Conservation (phyloP, 2,888 invertebrate species). For the Eledona agricola region DNA sequence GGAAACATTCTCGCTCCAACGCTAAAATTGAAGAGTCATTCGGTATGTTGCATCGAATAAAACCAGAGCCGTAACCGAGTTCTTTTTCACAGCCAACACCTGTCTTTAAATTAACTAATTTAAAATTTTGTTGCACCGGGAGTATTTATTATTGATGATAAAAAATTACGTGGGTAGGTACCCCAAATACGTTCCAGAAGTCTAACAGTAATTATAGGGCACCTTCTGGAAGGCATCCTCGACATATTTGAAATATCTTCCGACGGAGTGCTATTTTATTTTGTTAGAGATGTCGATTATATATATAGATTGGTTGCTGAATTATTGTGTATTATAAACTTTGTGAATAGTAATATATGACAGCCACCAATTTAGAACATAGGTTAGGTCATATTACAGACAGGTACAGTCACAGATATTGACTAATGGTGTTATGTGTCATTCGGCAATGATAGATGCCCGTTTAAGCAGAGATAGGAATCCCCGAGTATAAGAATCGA, state of each 20-base stretch:
- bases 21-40: conserved; percentile 52
- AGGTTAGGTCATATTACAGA: conserved; percentile 40
- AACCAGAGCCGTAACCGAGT: conserved; percentile 44
- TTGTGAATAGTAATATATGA: conserved; percentile 35
- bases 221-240: conserved; percentile 15
- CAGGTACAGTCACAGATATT: conserved; percentile 40
- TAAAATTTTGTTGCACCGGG: conserved; percentile 40
- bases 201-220: conserved; percentile 26
- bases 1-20: conserved; percentile 49
- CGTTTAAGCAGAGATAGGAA: conserved; percentile 37
- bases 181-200: conserved; percentile 18
- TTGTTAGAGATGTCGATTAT: not conserved
- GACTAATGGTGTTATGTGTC: conserved; percentile 42
- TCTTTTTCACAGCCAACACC: conserved; percentile 44
- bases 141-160: conserved; percentile 22
- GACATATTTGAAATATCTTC: not conserved
- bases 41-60: conserved; percentile 50
- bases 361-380: conserved; percentile 33
- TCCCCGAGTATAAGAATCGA: too few species aligned
- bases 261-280: not conserved
- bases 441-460: conserved; percentile 39
- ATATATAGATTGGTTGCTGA: conserved; percentile 34
- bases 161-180: conserved; percentile 19
- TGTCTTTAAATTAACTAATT: conserved; percentile 48
- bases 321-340: conserved; percentile 35